These are phyloP conservation scores for Chrysomallon squamiferum DNA, from an alignment of 1,140 invertebrate species.

Conservation along the genomic window DNA sequence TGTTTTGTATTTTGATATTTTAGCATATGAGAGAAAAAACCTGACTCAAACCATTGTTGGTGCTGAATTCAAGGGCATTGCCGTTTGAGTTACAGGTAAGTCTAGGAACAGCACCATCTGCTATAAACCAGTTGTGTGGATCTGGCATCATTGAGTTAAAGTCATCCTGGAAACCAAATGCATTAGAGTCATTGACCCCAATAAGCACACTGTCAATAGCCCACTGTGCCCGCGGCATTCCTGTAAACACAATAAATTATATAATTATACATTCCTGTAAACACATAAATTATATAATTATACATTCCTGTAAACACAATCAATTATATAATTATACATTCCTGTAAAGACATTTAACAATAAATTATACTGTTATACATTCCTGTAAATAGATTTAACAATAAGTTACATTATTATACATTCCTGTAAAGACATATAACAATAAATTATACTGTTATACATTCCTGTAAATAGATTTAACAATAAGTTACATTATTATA, in stretches of 20 bases:
- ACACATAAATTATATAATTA: neutral
- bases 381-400: slow-evolving; percentile 37
- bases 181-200: slow-evolving; percentile 59
- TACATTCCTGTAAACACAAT: slow-evolving; percentile 37
- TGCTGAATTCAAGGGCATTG: slow-evolving; percentile 59
- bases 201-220: slow-evolving; percentile 62
- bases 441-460: neutral
- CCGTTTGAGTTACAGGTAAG: slow-evolving; percentile 54
- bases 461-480: slow-evolving; percentile 44
- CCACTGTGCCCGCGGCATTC: slow-evolving; percentile 58
- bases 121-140: slow-evolving; percentile 58
- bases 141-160: slow-evolving; percentile 57
- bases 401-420: neutral
- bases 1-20: no score
- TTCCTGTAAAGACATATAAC: neutral
- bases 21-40: no score
- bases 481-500: neutral
- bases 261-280: neutral
- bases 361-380: slow-evolving; percentile 12
- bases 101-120: slow-evolving; percentile 56
- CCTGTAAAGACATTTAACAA: no score
- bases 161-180: slow-evolving; percentile 57
- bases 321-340: neutral
- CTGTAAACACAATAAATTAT: slow-evolving; percentile 30
- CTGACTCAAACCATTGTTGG: slow-evolving; percentile 37